Percentiles rank a stretch among this genome's conserved stretches.
Evolutionary conservation across 2,888 invertebrate genomes (phyloP).

Genomic region (Trachelus troglodyta): DNA sequence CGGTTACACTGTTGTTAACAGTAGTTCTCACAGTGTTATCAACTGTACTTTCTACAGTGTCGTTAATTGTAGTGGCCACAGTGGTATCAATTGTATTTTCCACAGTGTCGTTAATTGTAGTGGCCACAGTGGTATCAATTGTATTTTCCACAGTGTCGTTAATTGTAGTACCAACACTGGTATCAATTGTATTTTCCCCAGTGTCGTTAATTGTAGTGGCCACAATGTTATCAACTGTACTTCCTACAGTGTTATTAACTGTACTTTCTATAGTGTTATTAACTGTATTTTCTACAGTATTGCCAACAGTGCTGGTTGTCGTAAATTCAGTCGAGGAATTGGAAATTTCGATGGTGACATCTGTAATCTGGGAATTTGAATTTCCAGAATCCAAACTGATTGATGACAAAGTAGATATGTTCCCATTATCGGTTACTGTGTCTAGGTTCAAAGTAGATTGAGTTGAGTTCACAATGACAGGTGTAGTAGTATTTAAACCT

Average conservation of each 20-base stretch:
- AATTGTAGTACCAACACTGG: too few relatives aligned
- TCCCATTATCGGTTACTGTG: background rate
- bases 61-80: too few relatives aligned
- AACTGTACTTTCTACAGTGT: too few relatives aligned
- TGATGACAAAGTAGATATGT: background rate
- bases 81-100: slow-evolving; percentile 19
- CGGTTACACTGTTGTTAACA: too few relatives aligned
- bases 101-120: slow-evolving; percentile 17
- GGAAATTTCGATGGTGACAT: background rate
- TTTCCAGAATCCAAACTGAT: background rate
- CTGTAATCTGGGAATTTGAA: background rate
- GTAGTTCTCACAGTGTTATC: too few relatives aligned
- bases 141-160: too few relatives aligned
- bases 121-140: background rate
- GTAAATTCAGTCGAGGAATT: background rate
- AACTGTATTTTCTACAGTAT: slow-evolving; percentile 11
- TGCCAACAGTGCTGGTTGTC: background rate
- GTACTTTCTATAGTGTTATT: slow-evolving; percentile 24
- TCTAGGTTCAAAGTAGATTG: background rate
- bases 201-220: slow-evolving; percentile 16
- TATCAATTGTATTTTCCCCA: slow-evolving; percentile 22
- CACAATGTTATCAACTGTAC: slow-evolving; percentile 10
- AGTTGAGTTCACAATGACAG: background rate
- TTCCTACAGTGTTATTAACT: slow-evolving; percentile 20
- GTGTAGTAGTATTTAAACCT: background rate